Conservation (phyloP, 2,797 vertebrate genomes). For the Danio albolineatus region DNA sequence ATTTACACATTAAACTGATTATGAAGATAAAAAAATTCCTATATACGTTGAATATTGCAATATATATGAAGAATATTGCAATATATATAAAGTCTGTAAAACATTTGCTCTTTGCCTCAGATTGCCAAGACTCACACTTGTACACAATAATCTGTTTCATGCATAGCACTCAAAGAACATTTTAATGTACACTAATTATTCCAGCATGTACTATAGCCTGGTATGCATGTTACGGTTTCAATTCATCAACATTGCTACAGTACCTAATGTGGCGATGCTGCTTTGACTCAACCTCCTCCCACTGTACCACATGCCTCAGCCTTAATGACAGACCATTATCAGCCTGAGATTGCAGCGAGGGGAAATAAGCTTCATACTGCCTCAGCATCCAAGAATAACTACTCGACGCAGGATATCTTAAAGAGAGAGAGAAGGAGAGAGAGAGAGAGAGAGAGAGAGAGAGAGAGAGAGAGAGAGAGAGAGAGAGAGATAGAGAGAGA, state of each 20-base stretch:
- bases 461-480: background rate
- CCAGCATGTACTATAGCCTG: background rate
- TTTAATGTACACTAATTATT: too few relatives aligned
- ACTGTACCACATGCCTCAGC: conserved; percentile 36
- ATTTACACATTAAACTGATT: too few relatives aligned
- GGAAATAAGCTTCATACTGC: conserved; percentile 52
- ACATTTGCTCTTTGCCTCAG: too few relatives aligned
- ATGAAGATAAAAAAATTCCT: too few relatives aligned
- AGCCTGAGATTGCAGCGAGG: conserved; percentile 42
- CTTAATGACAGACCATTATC: conserved; percentile 59
- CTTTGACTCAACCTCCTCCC: conserved; percentile 30
- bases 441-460: conserved; percentile 22
- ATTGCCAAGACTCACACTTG: too few relatives aligned
- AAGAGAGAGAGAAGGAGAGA: background rate
- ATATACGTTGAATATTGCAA: too few relatives aligned
- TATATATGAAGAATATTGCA: too few relatives aligned
- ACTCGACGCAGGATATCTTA: conserved; percentile 48
- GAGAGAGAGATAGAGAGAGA: background rate
- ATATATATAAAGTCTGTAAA: too few relatives aligned
- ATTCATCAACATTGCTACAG: conserved; percentile 7
- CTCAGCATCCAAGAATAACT: conserved; percentile 56
- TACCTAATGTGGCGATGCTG: conserved; percentile 27
- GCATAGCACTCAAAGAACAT: background rate
- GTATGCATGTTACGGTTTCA: conserved; percentile 7
- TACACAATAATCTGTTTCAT: background rate